Percentiles rank a stretch among this genome's conserved stretches.
These are phyloP conservation scores for Steinernema khuongi DNA, from an alignment of 1,140 invertebrate species.

Conservation along the genomic window DNA sequence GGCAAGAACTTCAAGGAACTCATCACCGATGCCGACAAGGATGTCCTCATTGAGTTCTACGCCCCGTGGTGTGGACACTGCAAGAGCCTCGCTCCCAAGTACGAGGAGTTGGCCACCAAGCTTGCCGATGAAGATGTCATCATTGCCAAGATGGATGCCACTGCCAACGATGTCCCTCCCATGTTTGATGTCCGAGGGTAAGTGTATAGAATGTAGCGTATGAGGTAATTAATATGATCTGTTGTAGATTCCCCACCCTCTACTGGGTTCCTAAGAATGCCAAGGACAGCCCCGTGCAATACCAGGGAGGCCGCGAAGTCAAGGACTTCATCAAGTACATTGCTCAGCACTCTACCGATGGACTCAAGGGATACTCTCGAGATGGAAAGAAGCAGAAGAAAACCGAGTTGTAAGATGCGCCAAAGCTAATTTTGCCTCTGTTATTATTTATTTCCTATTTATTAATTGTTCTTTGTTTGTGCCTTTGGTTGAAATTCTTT, in stretches of 20 bases:
- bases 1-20: slow-evolving; percentile 94
- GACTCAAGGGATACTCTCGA: slow-evolving; percentile 80
- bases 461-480: slow-evolving; percentile 21
- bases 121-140: slow-evolving; percentile 77
- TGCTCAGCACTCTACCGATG: slow-evolving; percentile 79
- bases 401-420: slow-evolving; percentile 64
- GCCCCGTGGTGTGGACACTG: slow-evolving; percentile 99
- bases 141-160: slow-evolving; percentile 96
- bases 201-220: slow-evolving; percentile 33
- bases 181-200: slow-evolving; percentile 78
- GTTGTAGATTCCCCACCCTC: slow-evolving; percentile 82
- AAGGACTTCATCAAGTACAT: slow-evolving; percentile 95
- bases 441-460: slow-evolving; percentile 26
- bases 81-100: slow-evolving; percentile 86
- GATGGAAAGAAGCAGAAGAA: slow-evolving; percentile 78
- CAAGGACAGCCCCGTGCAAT: slow-evolving; percentile 76
- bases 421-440: background rate
- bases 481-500: background rate
- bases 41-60: slow-evolving; percentile 94
- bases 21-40: slow-evolving; percentile 81
- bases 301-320: slow-evolving; percentile 86
- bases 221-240: background rate
- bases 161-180: slow-evolving; percentile 92
- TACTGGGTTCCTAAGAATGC: slow-evolving; percentile 84
- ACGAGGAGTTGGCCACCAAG: slow-evolving; percentile 86